Base-by-base conservation (phyloP, 2,797 vertebrate genomes). In the Sebastes taczanowskii region DNA sequence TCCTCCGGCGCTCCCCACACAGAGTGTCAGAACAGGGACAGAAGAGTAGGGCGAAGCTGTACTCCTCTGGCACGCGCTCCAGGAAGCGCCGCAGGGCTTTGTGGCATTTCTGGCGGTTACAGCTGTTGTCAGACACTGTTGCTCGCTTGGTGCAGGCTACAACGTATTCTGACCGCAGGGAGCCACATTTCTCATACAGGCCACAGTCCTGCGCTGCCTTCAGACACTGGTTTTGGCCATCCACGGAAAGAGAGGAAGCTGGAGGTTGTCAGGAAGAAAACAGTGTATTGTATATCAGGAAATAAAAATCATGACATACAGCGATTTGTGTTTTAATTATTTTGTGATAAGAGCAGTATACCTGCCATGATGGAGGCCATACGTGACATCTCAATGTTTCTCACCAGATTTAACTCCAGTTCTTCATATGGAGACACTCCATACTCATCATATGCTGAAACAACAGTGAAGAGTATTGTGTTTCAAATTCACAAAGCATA, bases 1-100 rank as follows among this genome's bases (percentile, higher is more conserved):
- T 97, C 83, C 97, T 96, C 18, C 98, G 94, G 20, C 98, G 97
- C 82, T 98, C 97, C 27, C 97, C 98, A 11, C 98, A 99, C 78
- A 96, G 78, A 14, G 93, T 94, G 88, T 99, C 97, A 0, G 95
- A 91, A 63, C 98, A 99, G 0, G 97, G 97, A 69, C 98, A 99
- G 94, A 99, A 97, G 34, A 99, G 96, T 77, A 99, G 89, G 8
- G 95, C 96, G 10, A 97, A 97, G 82, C 97, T 97, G 83, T 97
- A 97, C 78, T 97, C 95, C 91, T 97, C 96, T 0, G 96, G 95
- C 27, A 98, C 96, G 11, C 96, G 97, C 92, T 98, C 97, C 70
- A 99, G 96, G 95, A 99, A 99, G 78, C 96, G 91, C 11, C 97
- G 95, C 73, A 99, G 95, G 32, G 96, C 96, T 85, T 88, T 91